phyloP scores from a whole-genome alignment of 2,888 invertebrate genomes.

The Sturmia bella region DNA sequence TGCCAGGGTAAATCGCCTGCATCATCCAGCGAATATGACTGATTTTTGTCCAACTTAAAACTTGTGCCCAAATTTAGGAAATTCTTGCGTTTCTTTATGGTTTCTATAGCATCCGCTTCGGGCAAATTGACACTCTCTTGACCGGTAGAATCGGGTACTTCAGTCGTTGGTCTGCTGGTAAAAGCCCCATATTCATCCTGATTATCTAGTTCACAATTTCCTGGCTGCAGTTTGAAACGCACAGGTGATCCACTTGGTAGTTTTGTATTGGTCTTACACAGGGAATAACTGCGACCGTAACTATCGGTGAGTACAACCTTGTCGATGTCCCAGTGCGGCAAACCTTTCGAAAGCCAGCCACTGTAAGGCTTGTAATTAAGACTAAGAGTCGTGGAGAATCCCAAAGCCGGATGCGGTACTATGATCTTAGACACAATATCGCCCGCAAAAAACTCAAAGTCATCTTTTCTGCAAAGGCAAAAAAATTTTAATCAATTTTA shows the following conservation, averaged over 20 bases:
- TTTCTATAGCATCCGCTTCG: slow-evolving; percentile 77
- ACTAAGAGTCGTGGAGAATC: slow-evolving; percentile 87
- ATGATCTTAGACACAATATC: slow-evolving; percentile 90
- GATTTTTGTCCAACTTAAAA: slow-evolving; percentile 78
- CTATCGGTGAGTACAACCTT: slow-evolving; percentile 92
- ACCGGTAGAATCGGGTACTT: slow-evolving; percentile 75
- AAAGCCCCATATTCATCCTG: slow-evolving; percentile 78
- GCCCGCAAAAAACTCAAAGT: slow-evolving; percentile 87
- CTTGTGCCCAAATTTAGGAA: slow-evolving; percentile 81
- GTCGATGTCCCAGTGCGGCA: slow-evolving; percentile 90
- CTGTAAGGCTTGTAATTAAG: slow-evolving; percentile 93
- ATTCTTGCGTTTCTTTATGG: slow-evolving; percentile 80
- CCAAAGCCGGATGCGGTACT: slow-evolving; percentile 93
- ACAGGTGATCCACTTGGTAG: slow-evolving; percentile 89
- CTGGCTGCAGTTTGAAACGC: slow-evolving; percentile 88
- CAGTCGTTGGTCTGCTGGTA: slow-evolving; percentile 72
- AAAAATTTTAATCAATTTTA: neutral
- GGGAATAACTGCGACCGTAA: slow-evolving; percentile 91
- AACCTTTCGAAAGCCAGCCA: slow-evolving; percentile 94
- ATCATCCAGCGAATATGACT: slow-evolving; percentile 75
- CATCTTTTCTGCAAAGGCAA: slow-evolving; percentile 87
- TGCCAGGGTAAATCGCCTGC: slow-evolving; percentile 82
- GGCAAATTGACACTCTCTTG: slow-evolving; percentile 73
- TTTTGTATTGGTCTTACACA: slow-evolving; percentile 89
- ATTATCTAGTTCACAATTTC: slow-evolving; percentile 88